A percentile compares a stretch with the other conserved stretches of the same genome.
Evolutionary conservation across 2,888 invertebrate species (phyloP).

Genomic region (Hemistola chrysoprasaria): DNA sequence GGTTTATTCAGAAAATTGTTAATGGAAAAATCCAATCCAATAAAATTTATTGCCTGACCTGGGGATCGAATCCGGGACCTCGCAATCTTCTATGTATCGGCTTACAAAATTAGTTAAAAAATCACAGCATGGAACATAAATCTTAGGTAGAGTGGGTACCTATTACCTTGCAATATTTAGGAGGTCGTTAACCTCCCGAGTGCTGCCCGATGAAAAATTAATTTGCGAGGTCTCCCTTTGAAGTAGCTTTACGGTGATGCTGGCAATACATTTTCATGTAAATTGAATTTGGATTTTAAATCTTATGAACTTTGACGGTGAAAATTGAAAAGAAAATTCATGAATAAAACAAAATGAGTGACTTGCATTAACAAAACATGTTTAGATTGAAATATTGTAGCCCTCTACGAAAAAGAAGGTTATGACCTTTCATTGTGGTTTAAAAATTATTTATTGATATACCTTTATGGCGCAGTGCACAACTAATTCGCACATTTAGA

Average conservation of each 20-base stretch:
- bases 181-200: constrained; percentile 35
- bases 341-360: constrained; percentile 10
- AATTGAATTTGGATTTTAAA: constrained; percentile 31
- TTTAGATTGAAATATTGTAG: constrained; percentile 29
- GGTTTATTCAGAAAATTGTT: too few species aligned
- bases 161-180: constrained; percentile 34
- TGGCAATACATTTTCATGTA: constrained; percentile 35
- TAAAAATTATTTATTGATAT: too few species aligned
- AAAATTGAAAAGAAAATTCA: constrained; percentile 3
- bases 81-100: too few species aligned
- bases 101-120: too few species aligned
- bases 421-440: too few species aligned
- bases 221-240: constrained; percentile 38
- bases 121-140: constrained; percentile 7
- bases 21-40: too few species aligned
- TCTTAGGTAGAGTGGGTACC: too few species aligned
- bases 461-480: too few species aligned
- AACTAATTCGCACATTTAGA: too few species aligned
- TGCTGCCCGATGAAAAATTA: constrained; percentile 43
- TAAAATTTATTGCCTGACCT: too few species aligned
- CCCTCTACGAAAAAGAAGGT: too few species aligned
- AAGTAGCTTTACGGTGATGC: constrained; percentile 35
- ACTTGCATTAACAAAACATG: constrained; percentile 16
- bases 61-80: too few species aligned
- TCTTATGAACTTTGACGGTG: constrained; percentile 8